Conservation (phyloP, 2,888 invertebrate genomes). For the Apamea sordens region DNA sequence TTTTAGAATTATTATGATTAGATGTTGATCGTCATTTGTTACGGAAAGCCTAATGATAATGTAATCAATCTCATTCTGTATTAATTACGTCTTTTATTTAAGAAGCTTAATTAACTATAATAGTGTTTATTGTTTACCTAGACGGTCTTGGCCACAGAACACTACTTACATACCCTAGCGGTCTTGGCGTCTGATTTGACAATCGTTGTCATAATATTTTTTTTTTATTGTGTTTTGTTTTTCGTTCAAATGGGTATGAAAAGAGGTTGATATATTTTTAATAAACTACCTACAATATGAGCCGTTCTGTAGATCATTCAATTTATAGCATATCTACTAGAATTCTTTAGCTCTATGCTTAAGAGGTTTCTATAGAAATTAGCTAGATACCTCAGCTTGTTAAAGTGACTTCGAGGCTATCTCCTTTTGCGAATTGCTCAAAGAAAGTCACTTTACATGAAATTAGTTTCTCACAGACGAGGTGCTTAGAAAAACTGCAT, state of each 20-base stretch:
- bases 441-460: slow-evolving; percentile 22
- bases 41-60: not conserved
- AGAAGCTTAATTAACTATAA: not conserved
- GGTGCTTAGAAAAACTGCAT: slow-evolving; percentile 19
- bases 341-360: not conserved
- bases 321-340: not conserved
- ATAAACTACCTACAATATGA: not conserved
- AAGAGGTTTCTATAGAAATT: not conserved
- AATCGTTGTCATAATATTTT: not conserved
- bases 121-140: slow-evolving; percentile 16
- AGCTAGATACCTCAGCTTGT: not conserved
- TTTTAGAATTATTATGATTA: not conserved
- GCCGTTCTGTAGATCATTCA: not conserved
- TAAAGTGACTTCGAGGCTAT: not conserved
- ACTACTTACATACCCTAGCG: too few relatives aligned
- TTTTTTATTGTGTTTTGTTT: not conserved
- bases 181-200: slow-evolving; percentile 30
- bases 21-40: slow-evolving; percentile 7
- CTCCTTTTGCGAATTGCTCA: not conserved
- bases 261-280: slow-evolving; percentile 27
- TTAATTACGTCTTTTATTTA: not conserved
- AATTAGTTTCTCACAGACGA: slow-evolving; percentile 2
- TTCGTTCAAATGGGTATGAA: not conserved
- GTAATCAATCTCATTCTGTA: slow-evolving; percentile 24
- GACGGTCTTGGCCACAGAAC: not conserved